Conservation (phyloP, 2,113 vertebrate species). For the Protomyctophum bolini region DNA sequence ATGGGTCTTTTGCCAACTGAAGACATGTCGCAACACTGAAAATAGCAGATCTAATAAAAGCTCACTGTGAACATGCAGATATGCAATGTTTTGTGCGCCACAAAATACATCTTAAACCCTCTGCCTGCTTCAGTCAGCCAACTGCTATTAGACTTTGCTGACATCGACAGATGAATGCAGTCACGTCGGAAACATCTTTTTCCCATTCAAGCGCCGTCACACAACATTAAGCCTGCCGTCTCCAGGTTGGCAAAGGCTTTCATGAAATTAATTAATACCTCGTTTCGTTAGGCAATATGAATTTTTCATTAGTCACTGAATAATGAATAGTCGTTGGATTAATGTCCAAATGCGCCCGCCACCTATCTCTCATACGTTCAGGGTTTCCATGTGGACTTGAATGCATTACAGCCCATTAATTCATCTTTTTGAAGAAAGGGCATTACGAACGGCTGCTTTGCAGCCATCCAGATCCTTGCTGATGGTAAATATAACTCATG, state of each 20-base stretch:
- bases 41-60: too few species aligned
- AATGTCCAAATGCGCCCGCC: constrained; percentile 74
- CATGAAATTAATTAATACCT: constrained; percentile 77
- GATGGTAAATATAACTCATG: constrained; percentile 58
- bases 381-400: constrained; percentile 68
- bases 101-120: constrained; percentile 18
- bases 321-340: constrained; percentile 79
- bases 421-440: constrained; percentile 66
- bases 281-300: constrained; percentile 76
- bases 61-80: too few species aligned
- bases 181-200: constrained; percentile 53
- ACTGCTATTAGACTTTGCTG: constrained; percentile 41
- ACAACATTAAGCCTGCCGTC: constrained; percentile 68
- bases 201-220: constrained; percentile 60
- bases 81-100: too few species aligned
- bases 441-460: constrained; percentile 60
- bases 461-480: constrained; percentile 37
- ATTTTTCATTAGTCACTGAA: constrained; percentile 78
- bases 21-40: too few species aligned
- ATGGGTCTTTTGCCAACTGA: too few species aligned
- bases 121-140: constrained; percentile 46
- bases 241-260: constrained; percentile 69
- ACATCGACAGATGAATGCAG: constrained; percentile 54
- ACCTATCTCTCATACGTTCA: constrained; percentile 71
- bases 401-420: constrained; percentile 73